Base-by-base conservation (phyloP, 2,113 vertebrate species). In the Sylvietta virens region DNA sequence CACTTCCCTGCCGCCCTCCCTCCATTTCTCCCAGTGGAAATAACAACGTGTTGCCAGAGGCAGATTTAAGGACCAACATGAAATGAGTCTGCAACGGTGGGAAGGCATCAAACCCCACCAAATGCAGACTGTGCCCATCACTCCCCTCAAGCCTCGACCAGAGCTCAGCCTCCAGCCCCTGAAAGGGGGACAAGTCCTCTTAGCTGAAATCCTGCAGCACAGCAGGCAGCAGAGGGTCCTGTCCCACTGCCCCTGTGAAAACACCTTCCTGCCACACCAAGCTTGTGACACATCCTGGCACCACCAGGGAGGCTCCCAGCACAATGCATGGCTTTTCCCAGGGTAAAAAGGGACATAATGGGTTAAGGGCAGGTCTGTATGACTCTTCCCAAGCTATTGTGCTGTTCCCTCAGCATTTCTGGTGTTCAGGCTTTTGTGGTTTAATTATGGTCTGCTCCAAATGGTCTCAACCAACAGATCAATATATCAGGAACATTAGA, bases 401-500 rank as follows among this genome's bases (percentile, higher is more conserved):
- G 88, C 85, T 33, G 60, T 54, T 93, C 81, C 39, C 84, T 77
- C 65, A 56, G 64, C 15, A 0, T 83, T 85, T 71, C 60, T 91
- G 70, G 81, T 93, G 87, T 83, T 95, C 95, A 70, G 88, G 95
- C 86, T 94, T 96, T 89, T 95, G 96, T 86, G 95, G 94, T 96
- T 97, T 97, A 96, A 95, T 97, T 96, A 94, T 88, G 94, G 95
- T 64, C 91, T 86, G 69, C 80, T 95, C 82, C 91, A 94, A 97
- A 96, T 69, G 95, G 92, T 91, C 86, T 85, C 60, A 95, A 94
- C 91, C 78, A 96, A 94, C 89, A 94, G 88, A 97, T 97, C 97
- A 92, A 96, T 97, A 96, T 90, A 94, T 95, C 94, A 91, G 92
- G 82, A 91, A 33, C 91, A 96, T 95, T 97, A 94, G 97, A 96